Evolutionary conservation across 1,140 invertebrate genomes (phyloP).

Genomic region (Neuroterus valhalla): DNA sequence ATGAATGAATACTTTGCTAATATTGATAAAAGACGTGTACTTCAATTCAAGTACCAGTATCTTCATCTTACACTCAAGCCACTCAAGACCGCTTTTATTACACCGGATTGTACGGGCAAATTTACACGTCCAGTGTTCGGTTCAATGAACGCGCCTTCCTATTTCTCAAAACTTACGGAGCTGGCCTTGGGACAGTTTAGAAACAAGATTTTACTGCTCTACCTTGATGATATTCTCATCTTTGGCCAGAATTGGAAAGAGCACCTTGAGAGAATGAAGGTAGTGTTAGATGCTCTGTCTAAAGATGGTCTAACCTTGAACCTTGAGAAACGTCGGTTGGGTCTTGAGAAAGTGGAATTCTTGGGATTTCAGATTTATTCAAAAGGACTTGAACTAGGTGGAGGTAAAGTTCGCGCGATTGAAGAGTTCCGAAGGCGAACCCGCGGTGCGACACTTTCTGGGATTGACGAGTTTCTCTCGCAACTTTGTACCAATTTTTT

Average conservation of each 20-base stretch:
- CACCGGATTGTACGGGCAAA: neutral
- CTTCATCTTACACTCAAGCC: neutral
- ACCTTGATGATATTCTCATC: too few relatives aligned
- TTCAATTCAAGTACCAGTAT: too few relatives aligned
- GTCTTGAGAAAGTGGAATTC: conserved; percentile 56
- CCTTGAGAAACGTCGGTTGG: conserved; percentile 53
- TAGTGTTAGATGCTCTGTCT: conserved; percentile 44
- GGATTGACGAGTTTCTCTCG: conserved; percentile 58
- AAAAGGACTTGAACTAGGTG: conserved; percentile 56
- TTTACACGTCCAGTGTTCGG: neutral
- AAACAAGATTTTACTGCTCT: neutral
- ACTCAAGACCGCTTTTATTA: neutral
- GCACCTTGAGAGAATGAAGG: conserved; percentile 39
- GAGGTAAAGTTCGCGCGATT: conserved; percentile 61
- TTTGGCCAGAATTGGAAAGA: conserved; percentile 12
- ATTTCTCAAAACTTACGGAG: neutral
- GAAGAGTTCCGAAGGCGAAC: too few relatives aligned
- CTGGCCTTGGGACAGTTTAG: neutral
- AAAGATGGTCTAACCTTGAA: conserved; percentile 38
- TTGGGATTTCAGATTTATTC: conserved; percentile 60
- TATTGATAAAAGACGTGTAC: too few relatives aligned
- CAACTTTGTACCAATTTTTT: conserved; percentile 51
- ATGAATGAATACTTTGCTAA: too few relatives aligned
- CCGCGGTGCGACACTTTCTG: too few relatives aligned
- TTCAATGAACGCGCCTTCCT: neutral